Evolutionary conservation across 2,888 invertebrate genomes (phyloP), one percentile per base, ranked within the genome.

Genomic region (Hypercompe scribonia): DNA sequence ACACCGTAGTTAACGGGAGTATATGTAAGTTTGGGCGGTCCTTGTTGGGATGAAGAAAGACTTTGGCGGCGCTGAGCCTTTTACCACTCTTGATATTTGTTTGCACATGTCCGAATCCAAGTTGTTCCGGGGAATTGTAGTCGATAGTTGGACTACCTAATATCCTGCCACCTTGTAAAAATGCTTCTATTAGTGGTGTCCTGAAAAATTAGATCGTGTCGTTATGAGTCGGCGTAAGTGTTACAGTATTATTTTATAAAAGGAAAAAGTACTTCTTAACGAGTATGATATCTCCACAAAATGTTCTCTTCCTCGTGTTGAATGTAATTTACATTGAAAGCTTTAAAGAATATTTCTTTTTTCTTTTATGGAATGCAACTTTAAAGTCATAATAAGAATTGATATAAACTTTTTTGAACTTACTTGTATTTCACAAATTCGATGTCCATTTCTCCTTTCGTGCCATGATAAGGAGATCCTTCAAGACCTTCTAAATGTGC

Each of bases 121-220:
- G 87, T 74, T 86, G 76, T 50, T 92, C 91, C 21, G 95, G 93
- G 1, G 96, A 96, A 86, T 98, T 97, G 87, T 97, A 97, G 88
- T 98, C 97, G 8, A 96, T 94, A 70, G 96, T 94, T 0, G 96
- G 96, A 68, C 96, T 95, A 0, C 97, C 98, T 74, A 96, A 89
- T 87, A 97, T 96, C 75, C 94, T 89, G 3, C 97, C 97, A 0
- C 97, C 96, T 79, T 96, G 92, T 2, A 98, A 91, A 84, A 98
- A 97, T 1, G 97, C 96, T 24, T 96, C 94, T 0, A 97, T 95
- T 2, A 97, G 91, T 74, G 96, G 90, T 31, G 94, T 91, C 70
- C 93, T 94, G 88, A 88, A 73, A 74, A 39, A 63, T 58, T 42
- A 36, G 1, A 39, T 39, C 3, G 33, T 58, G 28, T 63, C 13